phyloP scores from a whole-genome alignment of 2,113 vertebrate species.

The Nerophis lumbriciformis region DNA sequence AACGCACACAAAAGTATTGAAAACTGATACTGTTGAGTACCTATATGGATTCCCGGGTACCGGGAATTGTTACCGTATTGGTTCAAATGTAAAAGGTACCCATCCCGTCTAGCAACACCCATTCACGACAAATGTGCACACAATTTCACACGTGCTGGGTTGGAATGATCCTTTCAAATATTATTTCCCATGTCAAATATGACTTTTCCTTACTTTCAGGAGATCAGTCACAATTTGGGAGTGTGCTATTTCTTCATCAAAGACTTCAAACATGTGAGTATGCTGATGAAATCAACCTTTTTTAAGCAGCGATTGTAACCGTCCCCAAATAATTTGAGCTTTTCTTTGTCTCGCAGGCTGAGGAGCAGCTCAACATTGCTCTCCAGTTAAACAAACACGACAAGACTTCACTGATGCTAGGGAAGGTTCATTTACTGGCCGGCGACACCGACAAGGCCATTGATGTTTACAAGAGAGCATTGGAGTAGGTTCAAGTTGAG shows the following conservation, averaged over 20 bases:
- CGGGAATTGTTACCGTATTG: too few relatives aligned
- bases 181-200: conserved; percentile 19
- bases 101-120: background rate
- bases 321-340: background rate
- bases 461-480: conserved; percentile 84
- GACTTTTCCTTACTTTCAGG: conserved; percentile 67
- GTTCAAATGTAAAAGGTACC: too few relatives aligned
- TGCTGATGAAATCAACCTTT: conserved; percentile 3
- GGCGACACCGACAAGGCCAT: conserved; percentile 83
- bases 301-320: background rate
- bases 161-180: background rate
- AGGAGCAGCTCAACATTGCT: conserved; percentile 84
- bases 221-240: conserved; percentile 93
- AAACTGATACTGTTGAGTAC: too few relatives aligned
- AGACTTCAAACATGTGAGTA: conserved; percentile 85
- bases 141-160: conserved; percentile 2
- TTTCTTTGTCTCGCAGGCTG: conserved; percentile 72
- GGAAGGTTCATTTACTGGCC: conserved; percentile 83
- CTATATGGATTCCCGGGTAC: too few relatives aligned
- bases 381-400: conserved; percentile 87
- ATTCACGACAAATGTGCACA: background rate
- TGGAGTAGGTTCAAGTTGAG: conserved; percentile 90
- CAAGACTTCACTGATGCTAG: conserved; percentile 86
- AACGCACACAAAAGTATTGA: too few relatives aligned
- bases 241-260: conserved; percentile 93